Percentiles rank a stretch among this genome's conserved stretches.
Evolutionary conservation across 2,113 vertebrate genomes (phyloP).

Genomic region (Seriola quinqueradiata): DNA sequence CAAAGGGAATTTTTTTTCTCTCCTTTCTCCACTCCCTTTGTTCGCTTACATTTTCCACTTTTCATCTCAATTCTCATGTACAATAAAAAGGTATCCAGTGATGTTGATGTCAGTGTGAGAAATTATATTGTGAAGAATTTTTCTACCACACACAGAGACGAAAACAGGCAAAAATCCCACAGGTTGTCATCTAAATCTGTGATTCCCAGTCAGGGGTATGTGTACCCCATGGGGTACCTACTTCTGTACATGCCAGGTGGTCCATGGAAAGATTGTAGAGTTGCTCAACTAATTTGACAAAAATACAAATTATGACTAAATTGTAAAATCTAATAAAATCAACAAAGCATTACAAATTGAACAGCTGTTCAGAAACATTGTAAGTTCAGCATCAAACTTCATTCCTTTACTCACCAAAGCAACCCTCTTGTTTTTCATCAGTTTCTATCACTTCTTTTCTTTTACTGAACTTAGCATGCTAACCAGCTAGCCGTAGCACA

Average conservation of each 20-base stretch:
- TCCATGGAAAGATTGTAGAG: neutral
- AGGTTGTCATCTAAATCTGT: neutral
- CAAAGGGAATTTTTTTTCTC: conserved; percentile 30
- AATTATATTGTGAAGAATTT: neutral
- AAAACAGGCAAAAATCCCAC: conserved; percentile 36
- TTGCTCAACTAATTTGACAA: too few relatives aligned
- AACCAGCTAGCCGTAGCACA: too few relatives aligned
- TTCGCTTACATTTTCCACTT: conserved; percentile 42
- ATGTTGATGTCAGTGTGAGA: conserved; percentile 27
- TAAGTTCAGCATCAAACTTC: too few relatives aligned
- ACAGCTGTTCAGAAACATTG: too few relatives aligned
- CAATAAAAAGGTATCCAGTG: conserved; percentile 19
- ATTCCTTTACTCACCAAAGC: too few relatives aligned
- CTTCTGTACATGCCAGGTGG: neutral
- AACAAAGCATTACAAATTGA: too few relatives aligned
- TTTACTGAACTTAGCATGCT: too few relatives aligned
- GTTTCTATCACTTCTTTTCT: too few relatives aligned
- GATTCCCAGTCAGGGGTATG: neutral
- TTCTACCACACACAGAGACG: neutral
- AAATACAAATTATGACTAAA: too few relatives aligned
- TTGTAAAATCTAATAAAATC: too few relatives aligned
- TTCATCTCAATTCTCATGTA: conserved; percentile 40
- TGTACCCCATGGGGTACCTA: too few relatives aligned
- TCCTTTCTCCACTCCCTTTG: conserved; percentile 23
- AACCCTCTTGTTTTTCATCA: too few relatives aligned